Base-by-base conservation (phyloP, 1,140 invertebrate genomes). In the Temnothorax curvispinosus region DNA sequence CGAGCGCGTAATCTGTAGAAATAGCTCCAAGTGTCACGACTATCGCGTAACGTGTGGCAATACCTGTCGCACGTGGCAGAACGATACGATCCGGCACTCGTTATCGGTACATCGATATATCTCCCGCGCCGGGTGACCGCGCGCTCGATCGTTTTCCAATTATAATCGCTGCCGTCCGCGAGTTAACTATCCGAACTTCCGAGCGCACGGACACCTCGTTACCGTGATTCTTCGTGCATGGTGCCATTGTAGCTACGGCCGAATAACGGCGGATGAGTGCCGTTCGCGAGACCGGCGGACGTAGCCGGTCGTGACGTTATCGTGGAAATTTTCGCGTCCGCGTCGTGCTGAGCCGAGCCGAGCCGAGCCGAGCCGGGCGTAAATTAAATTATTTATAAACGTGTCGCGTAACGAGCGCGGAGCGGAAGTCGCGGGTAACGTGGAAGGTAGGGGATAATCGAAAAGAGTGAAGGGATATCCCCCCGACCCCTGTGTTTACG, bases 351-450 rank as follows among this genome's bases (percentile, higher is more conserved):
- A 4, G 64, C 62, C 18, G 18, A 11, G 27, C 27, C 27, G 27
- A 27, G 32, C 32, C 15, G 15, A 3, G 35, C 35, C 47, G 78
- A 85, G n/a, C 82, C 87, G 75, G 32, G 87, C 87, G 88, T 88
- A 87, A 91, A 92, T 89, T 85, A 91, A 92, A 92, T 93, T 88
- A 90, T 91, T 90, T 88, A 90, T 89, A 93, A 93, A 93, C 89
- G 90, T 21, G 7, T n/a, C 81, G 47, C 71, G 44, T 32, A n/a
- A 62, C 87, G 56, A 21, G 76, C 71, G 38, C 32, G 21, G 21
- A 52, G 21, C 50, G 72, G 9, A 56, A 50, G 47, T 81, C 38
- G 50, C 50, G 50, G 47, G 6, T 50, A 67, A n/a, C 21, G 85
- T 3, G 32, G 11, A 6, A 21, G 50, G 5, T 32, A 38, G 65